phyloP scores from a whole-genome alignment of 2,797 vertebrate genomes.

The Holocentrus rufus region DNA sequence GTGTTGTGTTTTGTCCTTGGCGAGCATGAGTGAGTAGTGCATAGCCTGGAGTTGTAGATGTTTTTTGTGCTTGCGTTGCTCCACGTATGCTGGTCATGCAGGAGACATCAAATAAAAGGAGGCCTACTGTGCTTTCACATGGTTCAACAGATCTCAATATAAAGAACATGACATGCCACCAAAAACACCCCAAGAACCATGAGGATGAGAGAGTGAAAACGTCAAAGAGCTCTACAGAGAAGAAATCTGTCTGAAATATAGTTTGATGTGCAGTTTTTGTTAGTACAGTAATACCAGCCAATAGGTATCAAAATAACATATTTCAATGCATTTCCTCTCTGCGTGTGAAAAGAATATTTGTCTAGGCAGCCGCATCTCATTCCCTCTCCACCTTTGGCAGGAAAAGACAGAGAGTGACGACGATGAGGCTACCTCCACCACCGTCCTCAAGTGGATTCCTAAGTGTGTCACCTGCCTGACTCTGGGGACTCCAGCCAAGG shows the following conservation, averaged over 20 bases:
- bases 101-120: slow-evolving; percentile 6
- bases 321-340: neutral
- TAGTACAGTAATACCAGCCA: neutral
- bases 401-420: slow-evolving; percentile 60
- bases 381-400: slow-evolving; percentile 25
- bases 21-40: neutral
- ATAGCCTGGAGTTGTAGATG: slow-evolving; percentile 17
- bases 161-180: neutral
- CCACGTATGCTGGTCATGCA: neutral
- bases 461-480: slow-evolving; percentile 54
- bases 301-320: neutral
- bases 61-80: slow-evolving; percentile 16
- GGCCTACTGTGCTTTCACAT: neutral
- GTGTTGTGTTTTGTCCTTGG: neutral
- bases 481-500: slow-evolving; percentile 17
- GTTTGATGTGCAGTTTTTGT: neutral
- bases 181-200: neutral
- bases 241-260: neutral
- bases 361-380: neutral
- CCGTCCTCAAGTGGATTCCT: slow-evolving; percentile 74
- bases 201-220: neutral
- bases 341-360: neutral
- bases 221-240: neutral
- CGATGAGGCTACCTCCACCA: slow-evolving; percentile 40
- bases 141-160: neutral